phyloP scores from a whole-genome alignment of 2,797 vertebrate species.

The Dendrocincla fuliginosa region DNA sequence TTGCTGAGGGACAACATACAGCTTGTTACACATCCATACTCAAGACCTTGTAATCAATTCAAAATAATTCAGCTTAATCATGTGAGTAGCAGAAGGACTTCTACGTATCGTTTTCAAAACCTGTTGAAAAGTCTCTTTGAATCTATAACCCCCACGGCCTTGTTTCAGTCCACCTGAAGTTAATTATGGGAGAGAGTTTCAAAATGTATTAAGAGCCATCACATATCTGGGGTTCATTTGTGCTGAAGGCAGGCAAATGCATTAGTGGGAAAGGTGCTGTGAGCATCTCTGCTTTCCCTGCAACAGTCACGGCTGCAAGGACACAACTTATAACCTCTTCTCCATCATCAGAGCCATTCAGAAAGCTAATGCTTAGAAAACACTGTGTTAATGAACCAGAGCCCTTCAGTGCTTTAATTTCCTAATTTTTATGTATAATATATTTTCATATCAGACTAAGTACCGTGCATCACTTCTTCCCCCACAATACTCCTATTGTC shows the following conservation, averaged over 20 bases:
- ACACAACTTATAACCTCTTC: background rate
- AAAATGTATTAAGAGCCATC: background rate
- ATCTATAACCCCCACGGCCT: background rate
- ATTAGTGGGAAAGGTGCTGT: background rate
- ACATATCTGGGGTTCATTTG: background rate
- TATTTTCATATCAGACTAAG: background rate
- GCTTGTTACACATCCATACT: background rate
- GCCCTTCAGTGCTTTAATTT: background rate
- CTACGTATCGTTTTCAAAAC: background rate
- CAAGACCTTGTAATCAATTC: background rate
- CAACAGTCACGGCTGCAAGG: background rate
- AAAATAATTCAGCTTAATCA: conserved; percentile 43
- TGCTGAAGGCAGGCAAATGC: background rate
- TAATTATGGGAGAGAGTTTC: conserved; percentile 53
- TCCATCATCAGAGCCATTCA: background rate
- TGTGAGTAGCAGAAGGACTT: background rate
- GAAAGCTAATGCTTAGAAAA: background rate
- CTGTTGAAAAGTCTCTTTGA: background rate
- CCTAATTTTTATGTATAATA: background rate
- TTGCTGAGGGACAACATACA: background rate
- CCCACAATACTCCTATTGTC: background rate
- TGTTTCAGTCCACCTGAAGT: conserved; percentile 31
- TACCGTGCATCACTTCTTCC: background rate
- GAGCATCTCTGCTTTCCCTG: background rate
- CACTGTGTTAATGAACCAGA: background rate